Evolutionary conservation across 2,113 vertebrate species (phyloP).

Genomic region (Aegithalos caudatus): DNA sequence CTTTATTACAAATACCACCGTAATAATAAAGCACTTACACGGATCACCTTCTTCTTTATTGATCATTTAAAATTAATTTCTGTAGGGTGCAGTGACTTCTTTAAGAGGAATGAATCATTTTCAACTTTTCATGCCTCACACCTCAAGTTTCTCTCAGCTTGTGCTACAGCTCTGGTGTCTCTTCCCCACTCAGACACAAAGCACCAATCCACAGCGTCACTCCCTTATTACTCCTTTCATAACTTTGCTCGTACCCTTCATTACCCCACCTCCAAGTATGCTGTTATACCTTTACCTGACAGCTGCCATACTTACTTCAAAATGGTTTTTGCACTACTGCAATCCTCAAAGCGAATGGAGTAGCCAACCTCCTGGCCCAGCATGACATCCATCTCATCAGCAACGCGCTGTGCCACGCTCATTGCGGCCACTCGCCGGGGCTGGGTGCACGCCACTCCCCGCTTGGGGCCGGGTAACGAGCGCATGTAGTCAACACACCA

Average conservation of each 20-base stretch:
- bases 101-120: background rate
- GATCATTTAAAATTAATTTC: background rate
- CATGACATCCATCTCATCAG: slow-evolving; percentile 97
- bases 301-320: slow-evolving; percentile 84
- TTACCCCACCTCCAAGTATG: fast-evolving
- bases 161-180: background rate
- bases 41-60: background rate
- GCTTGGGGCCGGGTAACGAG: slow-evolving; percentile 83
- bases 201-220: background rate
- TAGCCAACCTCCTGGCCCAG: slow-evolving; percentile 97
- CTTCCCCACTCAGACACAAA: background rate
- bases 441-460: slow-evolving; percentile 93
- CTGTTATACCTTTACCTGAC: background rate
- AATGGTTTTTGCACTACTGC: slow-evolving; percentile 95
- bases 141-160: background rate
- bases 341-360: slow-evolving; percentile 96
- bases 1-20: background rate
- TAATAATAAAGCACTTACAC: background rate
- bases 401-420: slow-evolving; percentile 95
- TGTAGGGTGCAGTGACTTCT: background rate
- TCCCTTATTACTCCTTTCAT: background rate
- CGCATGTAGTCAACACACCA: slow-evolving; percentile 97
- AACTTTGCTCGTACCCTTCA: background rate
- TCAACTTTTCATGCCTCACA: background rate
- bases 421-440: slow-evolving; percentile 93